Evolutionary conservation across 2,888 invertebrate genomes (phyloP), one percentile per base, ranked within the genome.

Genomic region (Plutella xylostella): DNA sequence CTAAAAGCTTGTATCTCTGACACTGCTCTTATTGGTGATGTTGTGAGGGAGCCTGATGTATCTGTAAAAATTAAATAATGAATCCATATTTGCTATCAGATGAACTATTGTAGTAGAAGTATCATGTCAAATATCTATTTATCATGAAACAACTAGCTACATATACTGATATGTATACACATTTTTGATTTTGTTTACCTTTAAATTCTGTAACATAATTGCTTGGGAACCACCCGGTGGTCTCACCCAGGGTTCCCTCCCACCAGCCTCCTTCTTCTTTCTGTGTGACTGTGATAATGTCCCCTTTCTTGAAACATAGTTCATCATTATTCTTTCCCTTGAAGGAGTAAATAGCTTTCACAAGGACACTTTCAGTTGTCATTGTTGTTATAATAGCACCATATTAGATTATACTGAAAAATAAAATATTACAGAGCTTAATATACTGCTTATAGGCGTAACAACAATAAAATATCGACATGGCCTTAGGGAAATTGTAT

Each of bases 191-290:
- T 25, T 22, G 39, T 42, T 79, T 72, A 85, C 89, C 86, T 86
- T 92, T 93, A 68, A 89, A 90, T 77, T 97, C 96, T 65, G 92
- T 92, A 49, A 97, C 96, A 87, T 97, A 98, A 82, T 98, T 98
- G 66, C 95, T 94, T 50, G 98, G 98, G 85, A 98, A 98, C 98
- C 98, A 98, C 61, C 97, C 98, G 51, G 98, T 98, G 69, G 93
- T 94, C 56, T 94, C 97, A 49, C 92, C 90, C 41, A 98, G 84
- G 7, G 98, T 98, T 12, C 98, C 98, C 85, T 99, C 99, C 98
- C 98, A 99, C 98, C 98, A 98, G 35, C 98, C 98, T 45, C 97
- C 98, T 63, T 98, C 97, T 63, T 95, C 92, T 48, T 89, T 90
- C 75, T 99, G 98, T 25, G 98, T 97, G 46, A 99, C 92, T 30